Evolutionary conservation across 2,888 invertebrate species (phyloP).

Genomic region (Agriopis aurantiaria): DNA sequence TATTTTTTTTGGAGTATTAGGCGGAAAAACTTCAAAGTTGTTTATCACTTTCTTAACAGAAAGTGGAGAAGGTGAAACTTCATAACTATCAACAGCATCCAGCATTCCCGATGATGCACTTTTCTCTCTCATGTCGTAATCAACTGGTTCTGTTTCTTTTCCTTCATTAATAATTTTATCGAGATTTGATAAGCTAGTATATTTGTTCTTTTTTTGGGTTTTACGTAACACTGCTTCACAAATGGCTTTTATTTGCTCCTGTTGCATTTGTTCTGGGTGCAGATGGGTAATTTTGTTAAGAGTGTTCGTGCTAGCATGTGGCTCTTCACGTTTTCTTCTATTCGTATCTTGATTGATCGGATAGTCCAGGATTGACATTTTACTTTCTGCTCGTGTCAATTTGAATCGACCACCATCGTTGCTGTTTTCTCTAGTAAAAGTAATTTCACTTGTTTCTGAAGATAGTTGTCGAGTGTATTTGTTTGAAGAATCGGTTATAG

Average conservation of each 20-base stretch:
- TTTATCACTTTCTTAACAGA: constrained; percentile 8
- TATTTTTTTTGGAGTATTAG: not conserved
- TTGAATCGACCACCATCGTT: constrained; percentile 8
- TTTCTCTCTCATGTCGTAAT: constrained; percentile 1
- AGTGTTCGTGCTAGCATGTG: constrained; percentile 6
- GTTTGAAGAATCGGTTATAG: not conserved
- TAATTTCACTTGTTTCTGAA: constrained; percentile 4
- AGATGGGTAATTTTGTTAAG: not conserved
- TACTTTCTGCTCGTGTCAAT: constrained; percentile 14
- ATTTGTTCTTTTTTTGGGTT: constrained; percentile 44
- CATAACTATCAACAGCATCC: constrained; percentile 14
- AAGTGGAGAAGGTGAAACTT: not conserved
- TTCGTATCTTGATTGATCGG: not conserved
- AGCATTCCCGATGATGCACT: constrained; percentile 20
- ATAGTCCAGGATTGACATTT: constrained; percentile 1
- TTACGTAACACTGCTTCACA: constrained; percentile 51
- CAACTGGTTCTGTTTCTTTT: constrained; percentile 2
- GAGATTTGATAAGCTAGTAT: constrained; percentile 52
- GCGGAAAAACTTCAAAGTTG: constrained; percentile 5
- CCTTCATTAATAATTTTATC: constrained; percentile 50
- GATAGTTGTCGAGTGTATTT: constrained; percentile 14
- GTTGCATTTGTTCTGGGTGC: constrained; percentile 5
- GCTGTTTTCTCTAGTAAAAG: constrained; percentile 1
- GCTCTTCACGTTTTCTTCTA: constrained; percentile 1
- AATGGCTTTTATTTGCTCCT: constrained; percentile 54